Evolutionary conservation across 2,797 vertebrate species (phyloP), one percentile per base, ranked within the genome.

Genomic region (Peromyscus nudipes): DNA sequence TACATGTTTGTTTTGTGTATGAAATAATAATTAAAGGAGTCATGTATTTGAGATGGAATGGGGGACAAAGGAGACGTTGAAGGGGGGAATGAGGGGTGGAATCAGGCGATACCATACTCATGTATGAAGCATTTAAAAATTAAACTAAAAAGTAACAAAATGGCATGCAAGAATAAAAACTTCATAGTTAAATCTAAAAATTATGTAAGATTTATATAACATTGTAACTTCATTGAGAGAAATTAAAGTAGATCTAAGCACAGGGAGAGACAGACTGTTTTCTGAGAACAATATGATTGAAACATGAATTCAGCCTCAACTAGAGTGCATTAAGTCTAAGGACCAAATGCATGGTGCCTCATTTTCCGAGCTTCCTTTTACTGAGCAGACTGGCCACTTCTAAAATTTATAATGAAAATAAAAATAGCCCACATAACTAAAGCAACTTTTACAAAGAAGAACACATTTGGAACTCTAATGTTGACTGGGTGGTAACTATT

Each of bases 231-330:
- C 16, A 75, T 27, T 49, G 34, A 73, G 29, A 80, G n/a, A 93
- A 69, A 90, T 76, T 62, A 49, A 64, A 85, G 37, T 43, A 84
- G 16, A 69, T 23, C 6, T 79, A 94, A 96, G 40, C 69, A 91
- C 94, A 19, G 6, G 16, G 25, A 85, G 62, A 90, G 64, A 64
- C n/a, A 49, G 4, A 52, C 12, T 6, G 49, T 29, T 81, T 81
- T 23, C n/a, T 7, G 16, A 40, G 11, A 64, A 73, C 6, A 69
- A 46, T 65, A 8, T 57, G 17, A 19, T 62, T 73, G 93, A 64
- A 12, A 43, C 75, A 37, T 46, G 9, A 64, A 17, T 73, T 94
- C 21, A 73, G 46, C 19, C 12, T 6, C 52, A 75, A 34, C 9
- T 92, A n/a, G 46, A 40, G 67, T 12, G 16, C 5, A 4, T 21